A percentile compares a stretch with the other conserved stretches of the same genome.
phyloP scores from a whole-genome alignment of 2,797 vertebrate species.

The Astyanax mexicanus region DNA sequence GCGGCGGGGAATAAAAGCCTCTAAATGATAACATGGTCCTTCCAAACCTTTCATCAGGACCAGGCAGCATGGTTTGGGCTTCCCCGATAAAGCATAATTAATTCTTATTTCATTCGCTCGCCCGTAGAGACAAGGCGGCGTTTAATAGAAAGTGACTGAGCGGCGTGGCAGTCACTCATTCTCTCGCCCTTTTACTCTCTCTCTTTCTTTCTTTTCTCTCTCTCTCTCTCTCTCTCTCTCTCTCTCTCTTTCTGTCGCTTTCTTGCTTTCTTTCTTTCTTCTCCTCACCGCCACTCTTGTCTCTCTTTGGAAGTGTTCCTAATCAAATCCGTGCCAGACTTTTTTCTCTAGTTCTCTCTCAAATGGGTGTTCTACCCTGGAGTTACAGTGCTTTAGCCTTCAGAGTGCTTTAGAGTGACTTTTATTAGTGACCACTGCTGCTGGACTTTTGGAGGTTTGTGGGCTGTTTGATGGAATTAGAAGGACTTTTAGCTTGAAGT shows the following conservation, averaged over 20 bases:
- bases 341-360: neutral
- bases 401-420: conserved; percentile 16
- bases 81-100: conserved; percentile 75
- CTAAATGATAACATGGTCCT: conserved; percentile 59
- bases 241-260: conserved; percentile 7
- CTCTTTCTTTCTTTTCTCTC: neutral
- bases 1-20: conserved; percentile 56
- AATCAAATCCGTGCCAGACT: neutral
- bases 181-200: neutral
- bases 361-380: neutral
- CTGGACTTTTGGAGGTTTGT: conserved; percentile 30
- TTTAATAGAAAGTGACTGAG: conserved; percentile 58
- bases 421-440: conserved; percentile 16
- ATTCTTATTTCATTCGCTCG: conserved; percentile 73
- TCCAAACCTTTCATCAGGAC: conserved; percentile 66
- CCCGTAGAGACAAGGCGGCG: conserved; percentile 52
- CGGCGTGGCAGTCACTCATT: neutral
- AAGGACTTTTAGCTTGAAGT: conserved; percentile 42
- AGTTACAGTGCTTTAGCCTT: conserved; percentile 15
- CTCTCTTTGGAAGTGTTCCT: neutral
- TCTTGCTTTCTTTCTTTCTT: neutral
- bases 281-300: neutral
- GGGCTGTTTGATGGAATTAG: conserved; percentile 33
- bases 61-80: conserved; percentile 68
- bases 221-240: neutral